Evolutionary conservation across 2,888 invertebrate genomes (phyloP).

Genomic region (Elysia crispata): DNA sequence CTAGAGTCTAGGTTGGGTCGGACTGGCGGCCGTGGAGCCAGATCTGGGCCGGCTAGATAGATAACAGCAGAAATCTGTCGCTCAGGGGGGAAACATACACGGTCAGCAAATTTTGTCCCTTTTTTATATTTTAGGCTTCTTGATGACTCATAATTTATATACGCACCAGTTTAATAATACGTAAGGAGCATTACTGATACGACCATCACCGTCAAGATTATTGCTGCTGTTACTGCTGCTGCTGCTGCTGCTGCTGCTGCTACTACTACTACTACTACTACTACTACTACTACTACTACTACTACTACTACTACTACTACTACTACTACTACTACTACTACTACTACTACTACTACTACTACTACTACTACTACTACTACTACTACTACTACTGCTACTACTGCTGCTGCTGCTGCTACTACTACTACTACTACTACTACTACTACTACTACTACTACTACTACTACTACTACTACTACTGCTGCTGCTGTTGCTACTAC

Average conservation of each 20-base stretch:
- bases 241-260: not conserved
- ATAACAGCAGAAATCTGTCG: too few species aligned
- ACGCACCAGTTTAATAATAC: not conserved
- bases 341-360: conserved; percentile 9
- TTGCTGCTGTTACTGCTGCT: too few species aligned
- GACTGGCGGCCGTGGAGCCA: too few species aligned
- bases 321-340: conserved; percentile 1
- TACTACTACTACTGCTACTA: conserved; percentile 1
- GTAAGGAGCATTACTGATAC: not conserved
- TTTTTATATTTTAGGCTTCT: too few species aligned
- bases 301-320: conserved; percentile 9
- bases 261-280: conserved; percentile 4
- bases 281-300: conserved; percentile 4
- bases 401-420: not conserved
- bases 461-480: conserved; percentile 9
- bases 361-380: conserved; percentile 9
- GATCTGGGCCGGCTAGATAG: too few species aligned
- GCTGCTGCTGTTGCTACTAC: too few species aligned
- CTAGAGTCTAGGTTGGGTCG: too few species aligned
- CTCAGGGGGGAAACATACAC: too few species aligned
- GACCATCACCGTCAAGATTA: not conserved
- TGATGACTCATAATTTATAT: too few species aligned
- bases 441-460: conserved; percentile 9
- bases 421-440: conserved; percentile 9
- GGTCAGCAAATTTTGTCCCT: too few species aligned